phyloP scores from a whole-genome alignment of 2,888 invertebrate species.

The Volucella inflata region DNA sequence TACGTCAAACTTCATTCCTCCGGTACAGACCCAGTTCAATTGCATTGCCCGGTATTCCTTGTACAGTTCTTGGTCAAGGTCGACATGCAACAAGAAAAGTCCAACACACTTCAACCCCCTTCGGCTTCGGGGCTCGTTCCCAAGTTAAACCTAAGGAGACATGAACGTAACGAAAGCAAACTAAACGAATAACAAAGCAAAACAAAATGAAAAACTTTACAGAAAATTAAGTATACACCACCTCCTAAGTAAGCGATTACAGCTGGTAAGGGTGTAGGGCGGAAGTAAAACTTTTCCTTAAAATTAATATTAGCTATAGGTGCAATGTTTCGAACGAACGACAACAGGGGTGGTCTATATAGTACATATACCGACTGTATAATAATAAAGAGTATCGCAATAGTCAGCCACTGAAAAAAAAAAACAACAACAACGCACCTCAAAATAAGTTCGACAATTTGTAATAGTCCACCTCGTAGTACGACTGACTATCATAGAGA shows the following conservation, averaged over 20 bases:
- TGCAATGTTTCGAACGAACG: background rate
- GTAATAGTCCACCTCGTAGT: slow-evolving; percentile 12
- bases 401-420: slow-evolving; percentile 10
- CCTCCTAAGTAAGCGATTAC: slow-evolving; percentile 53
- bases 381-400: slow-evolving; percentile 54
- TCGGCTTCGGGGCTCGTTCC: slow-evolving; percentile 4
- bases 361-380: slow-evolving; percentile 7
- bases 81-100: slow-evolving; percentile 66
- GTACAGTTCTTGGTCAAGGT: slow-evolving; percentile 69
- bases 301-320: slow-evolving; percentile 20
- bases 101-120: background rate
- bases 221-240: slow-evolving; percentile 45
- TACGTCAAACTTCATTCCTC: slow-evolving; percentile 37
- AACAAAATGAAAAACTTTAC: slow-evolving; percentile 40
- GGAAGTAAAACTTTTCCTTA: slow-evolving; percentile 33
- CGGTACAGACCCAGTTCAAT: slow-evolving; percentile 50
- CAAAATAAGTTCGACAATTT: slow-evolving; percentile 46
- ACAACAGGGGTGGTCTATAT: background rate
- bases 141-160: slow-evolving; percentile 49
- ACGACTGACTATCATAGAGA: background rate
- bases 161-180: slow-evolving; percentile 47
- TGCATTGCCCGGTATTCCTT: slow-evolving; percentile 45
- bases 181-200: slow-evolving; percentile 22
- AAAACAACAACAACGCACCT: slow-evolving; percentile 9
- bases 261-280: background rate